phyloP scores from a whole-genome alignment of 1,140 invertebrate genomes.

The Polypedilum vanderplanki region DNA sequence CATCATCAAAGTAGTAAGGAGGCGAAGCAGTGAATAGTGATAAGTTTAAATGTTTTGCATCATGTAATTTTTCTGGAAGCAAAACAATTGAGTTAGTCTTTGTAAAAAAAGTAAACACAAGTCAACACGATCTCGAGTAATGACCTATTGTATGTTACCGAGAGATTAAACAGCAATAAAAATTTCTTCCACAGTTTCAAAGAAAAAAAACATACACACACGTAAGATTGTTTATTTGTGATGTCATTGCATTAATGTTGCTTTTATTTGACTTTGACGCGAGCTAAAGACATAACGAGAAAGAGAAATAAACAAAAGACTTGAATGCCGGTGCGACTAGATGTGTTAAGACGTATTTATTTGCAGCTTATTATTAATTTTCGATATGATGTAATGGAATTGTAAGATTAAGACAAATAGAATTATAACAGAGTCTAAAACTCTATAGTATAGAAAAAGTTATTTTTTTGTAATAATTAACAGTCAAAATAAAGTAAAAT shows the following conservation, averaged over 20 bases:
- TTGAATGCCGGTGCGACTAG: background rate
- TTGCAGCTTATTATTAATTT: background rate
- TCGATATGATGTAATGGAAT: background rate
- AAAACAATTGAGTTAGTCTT: constrained; percentile 25
- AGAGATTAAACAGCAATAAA: background rate
- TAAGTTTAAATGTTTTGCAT: background rate
- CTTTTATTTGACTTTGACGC: constrained; percentile 8
- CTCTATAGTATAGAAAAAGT: too few relatives aligned
- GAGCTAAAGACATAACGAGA: background rate
- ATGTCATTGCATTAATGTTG: constrained; percentile 1
- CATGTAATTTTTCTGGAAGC: background rate
- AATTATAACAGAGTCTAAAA: too few relatives aligned
- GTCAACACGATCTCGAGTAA: background rate
- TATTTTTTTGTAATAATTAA: too few relatives aligned
- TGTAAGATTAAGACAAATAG: too few relatives aligned
- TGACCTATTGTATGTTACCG: background rate
- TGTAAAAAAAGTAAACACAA: too few relatives aligned
- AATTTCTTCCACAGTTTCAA: background rate
- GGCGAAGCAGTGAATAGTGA: too few relatives aligned
- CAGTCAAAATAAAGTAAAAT: too few relatives aligned
- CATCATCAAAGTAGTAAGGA: too few relatives aligned
- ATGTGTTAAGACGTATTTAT: background rate
- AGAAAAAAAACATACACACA: background rate
- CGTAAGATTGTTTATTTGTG: background rate
- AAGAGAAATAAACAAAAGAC: constrained; percentile 12